These are phyloP conservation scores for Matsumurasca onukii DNA, from an alignment of 1,140 invertebrate genomes.

Conservation along the genomic window DNA sequence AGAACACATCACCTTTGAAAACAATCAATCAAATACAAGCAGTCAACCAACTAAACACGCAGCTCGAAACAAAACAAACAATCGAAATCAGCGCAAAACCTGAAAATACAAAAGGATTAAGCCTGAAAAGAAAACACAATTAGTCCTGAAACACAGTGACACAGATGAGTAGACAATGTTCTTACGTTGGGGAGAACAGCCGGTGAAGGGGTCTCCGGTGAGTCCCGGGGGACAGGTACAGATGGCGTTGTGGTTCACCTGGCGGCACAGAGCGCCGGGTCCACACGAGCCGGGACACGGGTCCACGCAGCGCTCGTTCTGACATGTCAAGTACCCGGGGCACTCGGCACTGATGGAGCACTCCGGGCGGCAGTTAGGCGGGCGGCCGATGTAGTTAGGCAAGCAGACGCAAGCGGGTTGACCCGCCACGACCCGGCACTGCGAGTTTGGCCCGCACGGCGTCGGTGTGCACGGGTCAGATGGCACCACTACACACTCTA, in stretches of 20 bases:
- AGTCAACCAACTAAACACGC: too few relatives aligned
- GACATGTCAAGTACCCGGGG: slow-evolving; percentile 65
- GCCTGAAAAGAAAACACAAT: too few relatives aligned
- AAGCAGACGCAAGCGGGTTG: slow-evolving; percentile 76
- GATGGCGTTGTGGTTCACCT: slow-evolving; percentile 71
- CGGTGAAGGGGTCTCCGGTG: slow-evolving; percentile 74
- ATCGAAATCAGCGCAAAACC: too few relatives aligned
- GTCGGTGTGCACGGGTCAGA: slow-evolving; percentile 64
- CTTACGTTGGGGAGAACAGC: slow-evolving; percentile 64
- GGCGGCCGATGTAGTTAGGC: slow-evolving; percentile 69
- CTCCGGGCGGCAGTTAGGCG: slow-evolving; percentile 72
- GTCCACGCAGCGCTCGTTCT: slow-evolving; percentile 70
- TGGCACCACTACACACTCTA: slow-evolving; percentile 42
- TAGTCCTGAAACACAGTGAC: too few relatives aligned
- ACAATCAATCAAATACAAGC: too few relatives aligned
- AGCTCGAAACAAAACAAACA: too few relatives aligned
- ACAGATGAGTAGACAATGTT: too few relatives aligned
- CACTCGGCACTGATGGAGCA: slow-evolving; percentile 74
- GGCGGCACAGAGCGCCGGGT: slow-evolving; percentile 68
- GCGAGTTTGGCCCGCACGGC: slow-evolving; percentile 79
- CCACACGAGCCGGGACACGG: slow-evolving; percentile 76
- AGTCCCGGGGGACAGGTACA: slow-evolving; percentile 70
- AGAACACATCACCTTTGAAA: too few relatives aligned
- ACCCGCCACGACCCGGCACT: slow-evolving; percentile 69
- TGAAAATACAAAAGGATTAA: too few relatives aligned